Evolutionary conservation across 2,113 vertebrate species (phyloP).

Genomic region (Notechis scutatus): DNA sequence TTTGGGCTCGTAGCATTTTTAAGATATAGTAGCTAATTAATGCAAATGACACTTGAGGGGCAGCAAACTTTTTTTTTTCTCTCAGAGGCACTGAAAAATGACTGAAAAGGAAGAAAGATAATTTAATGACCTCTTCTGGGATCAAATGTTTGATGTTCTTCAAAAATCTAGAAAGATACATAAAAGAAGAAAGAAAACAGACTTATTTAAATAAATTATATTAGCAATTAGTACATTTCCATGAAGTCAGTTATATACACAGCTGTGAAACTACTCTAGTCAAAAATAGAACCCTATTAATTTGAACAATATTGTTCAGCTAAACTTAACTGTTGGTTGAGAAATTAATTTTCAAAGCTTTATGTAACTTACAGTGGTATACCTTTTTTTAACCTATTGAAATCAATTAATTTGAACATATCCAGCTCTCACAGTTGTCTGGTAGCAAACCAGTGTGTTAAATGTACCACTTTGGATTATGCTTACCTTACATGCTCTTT

Average conservation of each 20-base stretch:
- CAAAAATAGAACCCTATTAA: not conserved
- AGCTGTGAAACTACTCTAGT: not conserved
- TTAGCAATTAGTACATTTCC: not conserved
- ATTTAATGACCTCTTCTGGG: not conserved
- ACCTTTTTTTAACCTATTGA: not conserved
- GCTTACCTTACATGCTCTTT: not conserved
- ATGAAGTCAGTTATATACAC: not conserved
- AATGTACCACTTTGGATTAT: not conserved
- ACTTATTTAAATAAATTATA: not conserved
- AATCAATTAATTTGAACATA: not conserved
- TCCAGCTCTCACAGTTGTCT: not conserved
- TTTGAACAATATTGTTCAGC: not conserved
- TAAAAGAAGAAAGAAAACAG: not conserved
- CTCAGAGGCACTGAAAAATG: not conserved
- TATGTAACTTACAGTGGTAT: not conserved
- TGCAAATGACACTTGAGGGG: not conserved
- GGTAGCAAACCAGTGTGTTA: not conserved
- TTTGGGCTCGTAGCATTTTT: not conserved
- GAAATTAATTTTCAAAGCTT: not conserved
- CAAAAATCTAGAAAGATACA: not conserved
- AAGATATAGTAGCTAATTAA: not conserved
- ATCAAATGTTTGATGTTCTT: constrained; percentile 1
- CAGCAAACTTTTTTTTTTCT: not conserved
- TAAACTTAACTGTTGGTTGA: not conserved
- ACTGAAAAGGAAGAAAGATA: not conserved